Evolutionary conservation across 2,888 invertebrate species (phyloP), one percentile per base, ranked within the genome.

Genomic region (Chloromyia formosa): DNA sequence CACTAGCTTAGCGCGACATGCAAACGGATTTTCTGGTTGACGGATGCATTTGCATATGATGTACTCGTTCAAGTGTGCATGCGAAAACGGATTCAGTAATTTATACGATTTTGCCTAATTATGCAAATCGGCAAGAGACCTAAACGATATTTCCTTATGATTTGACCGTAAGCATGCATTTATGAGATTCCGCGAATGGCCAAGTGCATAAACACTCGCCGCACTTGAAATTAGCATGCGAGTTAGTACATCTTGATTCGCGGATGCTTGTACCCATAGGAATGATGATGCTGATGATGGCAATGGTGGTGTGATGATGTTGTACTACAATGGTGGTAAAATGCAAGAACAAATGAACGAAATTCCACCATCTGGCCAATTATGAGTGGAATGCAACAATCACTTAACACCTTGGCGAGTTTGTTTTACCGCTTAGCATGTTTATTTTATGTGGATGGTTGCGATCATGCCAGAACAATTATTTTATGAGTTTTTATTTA

Each of bases 61-160:
- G 71, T 23, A 58, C 42, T 22, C 27, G 49, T 54, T 22, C 27
- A 60, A 22, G 60, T n/a, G 73, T 73, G 72, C 74, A 72, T 74
- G 72, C 73, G 64, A 58, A 75, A 75, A 76, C 22, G 64, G 73
- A 35, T 71, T 40, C 22, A 18, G 22, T 61, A 73, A 73, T 73
- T 60, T 73, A 73, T 73, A 64, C 62, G 27, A 53, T 64, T 74
- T 64, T 40, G 74, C 54, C 74, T 74, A 74, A 74, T 74, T 64
- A 74, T 74, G 74, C 74, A 74, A 74, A 74, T 74, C 40, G 10
- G 22, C 27, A 60, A 2, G 22, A 60, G 42, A 23, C 27, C 35
- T 12, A 22, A 61, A 61, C 61, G 23, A 35, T 27, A 61, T 20
- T 35, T 27, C 45, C 56, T 20, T 16, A 49, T 49, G 49, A 66